Base-by-base conservation (phyloP, 2,888 invertebrate species). In the Tetranychus piercei region DNA sequence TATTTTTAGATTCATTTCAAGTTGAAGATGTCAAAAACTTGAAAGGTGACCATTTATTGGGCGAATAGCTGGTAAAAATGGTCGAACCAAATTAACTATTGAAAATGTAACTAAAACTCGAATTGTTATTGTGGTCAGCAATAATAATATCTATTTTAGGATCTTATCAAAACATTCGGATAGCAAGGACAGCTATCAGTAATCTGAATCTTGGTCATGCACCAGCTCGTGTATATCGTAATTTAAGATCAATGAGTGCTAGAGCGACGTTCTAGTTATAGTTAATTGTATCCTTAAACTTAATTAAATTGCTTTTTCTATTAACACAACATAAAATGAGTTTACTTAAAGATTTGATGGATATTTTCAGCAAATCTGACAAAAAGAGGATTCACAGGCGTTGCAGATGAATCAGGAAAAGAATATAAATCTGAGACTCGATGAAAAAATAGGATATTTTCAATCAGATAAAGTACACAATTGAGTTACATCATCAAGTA, bases 41-140 rank as follows among this genome's bases (percentile, higher is more conserved):
- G 72, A 90, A 91, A 82, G 96, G 97, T 3, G 96, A 97, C 82
- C 96, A 99, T 82, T 86, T 94, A 91, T 99, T 79, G 99, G 95
- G n/a, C 87, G 99, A 75, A 85, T 99, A 66, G 99, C 99, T 1
- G 99, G 99, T 1, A 96, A 97, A 85, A 92, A 93, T 34, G 96
- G 96, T 43, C 87, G 93, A 77, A 99, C 96, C 1, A 97, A 96
- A 82, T 95, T 91, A 81, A 95, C 96, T 0, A 97, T 99, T 80
- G 99, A 99, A 85, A 99, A 99, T 83, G 93, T 92, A 0, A 99
- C 97, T 0, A 96, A 95, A 85, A 97, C 97, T 0, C 88, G 99
- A 82, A 95, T 99, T 81, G 93, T 99, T 43, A 84, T 99, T 77
- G 97, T 23, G 96, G 97, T 81, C 89, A n/a, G n/a, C n/a, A n/a